Percentiles rank a stretch among this genome's conserved stretches.
Conservation (phyloP, 2,113 vertebrate genomes). For the Engystomops pustulosus region DNA sequence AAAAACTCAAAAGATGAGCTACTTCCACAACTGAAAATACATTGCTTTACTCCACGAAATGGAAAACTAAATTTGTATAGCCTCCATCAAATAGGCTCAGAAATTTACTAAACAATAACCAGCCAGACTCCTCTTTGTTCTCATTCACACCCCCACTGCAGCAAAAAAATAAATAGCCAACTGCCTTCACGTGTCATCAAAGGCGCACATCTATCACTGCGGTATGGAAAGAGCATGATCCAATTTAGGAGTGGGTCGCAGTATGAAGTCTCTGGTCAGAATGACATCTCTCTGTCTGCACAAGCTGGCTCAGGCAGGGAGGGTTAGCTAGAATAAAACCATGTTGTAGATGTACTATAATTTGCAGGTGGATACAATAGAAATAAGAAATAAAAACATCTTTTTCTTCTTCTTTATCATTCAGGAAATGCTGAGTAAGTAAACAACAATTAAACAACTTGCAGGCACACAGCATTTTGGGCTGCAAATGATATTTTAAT, state of each 20-base stretch:
- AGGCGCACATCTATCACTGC: conserved; percentile 63
- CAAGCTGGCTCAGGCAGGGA: neutral
- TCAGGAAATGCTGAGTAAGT: neutral
- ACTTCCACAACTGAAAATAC: neutral
- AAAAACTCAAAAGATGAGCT: neutral
- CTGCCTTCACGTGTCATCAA: conserved; percentile 64
- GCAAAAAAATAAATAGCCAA: conserved; percentile 51
- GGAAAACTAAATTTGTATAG: conserved; percentile 1
- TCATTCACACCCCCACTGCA: conserved; percentile 53
- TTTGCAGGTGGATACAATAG: neutral
- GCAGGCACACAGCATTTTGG: neutral
- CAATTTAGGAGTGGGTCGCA: conserved; percentile 64
- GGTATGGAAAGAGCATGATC: conserved; percentile 62
- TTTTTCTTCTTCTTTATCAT: conserved; percentile 7
- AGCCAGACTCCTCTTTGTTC: conserved; percentile 51
- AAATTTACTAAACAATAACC: conserved; percentile 62
- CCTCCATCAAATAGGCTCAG: conserved; percentile 24
- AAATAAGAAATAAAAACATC: conserved; percentile 46
- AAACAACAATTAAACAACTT: conserved; percentile 45
- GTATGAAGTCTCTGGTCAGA: conserved; percentile 53
- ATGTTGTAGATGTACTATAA: neutral
- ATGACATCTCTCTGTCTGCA: conserved; percentile 5
- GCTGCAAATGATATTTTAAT: neutral
- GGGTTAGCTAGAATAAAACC: neutral
- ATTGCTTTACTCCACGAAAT: neutral